Evolutionary conservation across 23 tunicate genomes (phyloP), one percentile per base, ranked within the genome.

Genomic region (Halocynthia aurantium): DNA sequence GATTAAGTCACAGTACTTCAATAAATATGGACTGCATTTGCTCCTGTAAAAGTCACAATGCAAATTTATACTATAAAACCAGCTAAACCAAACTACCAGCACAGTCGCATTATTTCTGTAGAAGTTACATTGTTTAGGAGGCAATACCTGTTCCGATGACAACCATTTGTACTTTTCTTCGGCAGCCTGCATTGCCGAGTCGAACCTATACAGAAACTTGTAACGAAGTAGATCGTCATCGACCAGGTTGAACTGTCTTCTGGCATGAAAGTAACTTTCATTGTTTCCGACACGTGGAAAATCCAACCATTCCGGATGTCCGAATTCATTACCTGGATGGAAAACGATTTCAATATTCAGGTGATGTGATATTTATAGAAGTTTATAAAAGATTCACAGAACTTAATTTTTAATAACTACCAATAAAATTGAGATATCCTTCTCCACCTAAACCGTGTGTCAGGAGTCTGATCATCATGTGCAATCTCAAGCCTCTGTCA

Each of bases 291-390:
- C 86, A 75, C 99, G 63, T 12, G 99, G 99, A 80, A 96, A 96
- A 65, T 96, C 99, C 76, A 96, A 71, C 99, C 99, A 96, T 65
- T 96, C 99, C 7, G 99, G 99, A 80, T 96, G 99, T 5, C 99
- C 99, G 57, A 96, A 96, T 72, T 96, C 99, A 64, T 96, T 96
- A 52, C 96, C 96, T 90, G 61, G 7, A 77, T 49, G 20, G 12
- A 0, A 6, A 65, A 61, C 6, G 5, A 12, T 50, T 12, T 69
- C 49, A 69, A 21, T 21, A 18, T 68, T 68, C 44, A 12, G 21
- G 44, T 31, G 4, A 31, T 31, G 44, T 31, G 44, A 31, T 31
- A 31, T 31, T 31, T 31, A 31, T 31, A 31, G 44, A 31, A 31
- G 44, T 4, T 31, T 1, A 4, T 31, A 4, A 31, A 31, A 4